Evolutionary conservation across 2,888 invertebrate species (phyloP).

Genomic region (Agrotis exclamationis): DNA sequence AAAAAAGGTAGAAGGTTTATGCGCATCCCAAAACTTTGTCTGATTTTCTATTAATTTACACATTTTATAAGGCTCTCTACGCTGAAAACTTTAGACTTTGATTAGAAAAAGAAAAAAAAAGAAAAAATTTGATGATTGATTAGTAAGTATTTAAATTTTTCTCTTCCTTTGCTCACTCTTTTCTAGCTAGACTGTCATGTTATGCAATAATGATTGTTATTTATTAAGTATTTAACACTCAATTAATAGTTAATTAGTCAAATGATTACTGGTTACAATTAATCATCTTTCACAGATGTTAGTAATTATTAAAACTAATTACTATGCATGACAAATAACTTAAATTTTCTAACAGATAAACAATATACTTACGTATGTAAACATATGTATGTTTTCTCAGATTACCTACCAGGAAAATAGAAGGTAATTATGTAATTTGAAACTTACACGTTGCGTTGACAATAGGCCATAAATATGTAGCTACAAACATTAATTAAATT

Average conservation of each 20-base stretch:
- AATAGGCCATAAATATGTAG: not conserved
- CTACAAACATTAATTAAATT: conserved; percentile 10
- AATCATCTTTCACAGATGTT: conserved; percentile 1
- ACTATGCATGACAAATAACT: not conserved
- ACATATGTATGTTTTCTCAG: conserved; percentile 14
- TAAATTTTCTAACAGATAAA: conserved; percentile 3
- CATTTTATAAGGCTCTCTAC: too few species aligned
- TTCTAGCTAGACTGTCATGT: not conserved
- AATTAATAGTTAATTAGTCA: conserved; percentile 25
- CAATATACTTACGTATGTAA: not conserved
- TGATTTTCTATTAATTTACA: too few species aligned
- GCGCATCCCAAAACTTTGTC: too few species aligned
- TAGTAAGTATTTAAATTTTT: too few species aligned
- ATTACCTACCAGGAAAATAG: conserved; percentile 35
- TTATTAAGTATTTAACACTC: not conserved
- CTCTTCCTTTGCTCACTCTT: not conserved
- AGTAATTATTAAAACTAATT: conserved; percentile 6
- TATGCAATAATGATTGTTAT: not conserved
- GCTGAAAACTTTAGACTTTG: too few species aligned
- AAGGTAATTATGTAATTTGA: conserved; percentile 21
- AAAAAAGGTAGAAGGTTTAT: too few species aligned
- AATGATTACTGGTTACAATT: conserved; percentile 16
- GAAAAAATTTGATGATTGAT: too few species aligned
- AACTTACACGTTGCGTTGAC: conserved; percentile 8
- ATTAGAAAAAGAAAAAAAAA: too few species aligned